phyloP scores from a whole-genome alignment of 2,797 vertebrate genomes.

The Adelosebastes latens region DNA sequence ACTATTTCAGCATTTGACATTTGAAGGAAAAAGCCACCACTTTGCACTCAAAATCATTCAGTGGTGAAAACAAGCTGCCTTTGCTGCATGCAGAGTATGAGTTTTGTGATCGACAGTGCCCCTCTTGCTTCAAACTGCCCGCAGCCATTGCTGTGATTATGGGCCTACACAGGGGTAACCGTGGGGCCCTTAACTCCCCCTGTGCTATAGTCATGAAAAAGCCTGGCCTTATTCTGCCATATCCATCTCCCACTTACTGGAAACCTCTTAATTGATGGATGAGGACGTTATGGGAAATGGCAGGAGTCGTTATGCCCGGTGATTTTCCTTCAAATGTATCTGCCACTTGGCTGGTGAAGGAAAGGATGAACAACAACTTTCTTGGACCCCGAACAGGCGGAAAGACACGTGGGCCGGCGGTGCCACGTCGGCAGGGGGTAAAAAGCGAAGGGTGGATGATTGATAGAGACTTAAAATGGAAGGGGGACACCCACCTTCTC shows the following conservation, averaged over 20 bases:
- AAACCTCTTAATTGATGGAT: constrained; percentile 91
- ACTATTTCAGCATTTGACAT: constrained; percentile 13
- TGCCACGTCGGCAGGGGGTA: constrained; percentile 49
- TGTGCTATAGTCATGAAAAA: constrained; percentile 63
- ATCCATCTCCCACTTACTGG: constrained; percentile 82
- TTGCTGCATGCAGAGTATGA: constrained; percentile 5
- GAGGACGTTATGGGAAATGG: constrained; percentile 89
- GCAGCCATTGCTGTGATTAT: constrained; percentile 51
- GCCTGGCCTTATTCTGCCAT: constrained; percentile 81
- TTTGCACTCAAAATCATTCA: constrained; percentile 24
- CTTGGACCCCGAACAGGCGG: constrained; percentile 76
- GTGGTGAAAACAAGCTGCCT: constrained; percentile 21
- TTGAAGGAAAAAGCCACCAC: constrained; percentile 22
- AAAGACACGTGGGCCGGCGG: constrained; percentile 47
- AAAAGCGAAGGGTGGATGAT: constrained; percentile 83
- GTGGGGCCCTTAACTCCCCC: constrained; percentile 35
- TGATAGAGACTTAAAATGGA: constrained; percentile 89
- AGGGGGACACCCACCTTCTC: constrained; percentile 61
- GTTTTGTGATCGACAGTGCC: constrained; percentile 25
- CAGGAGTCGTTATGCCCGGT: constrained; percentile 88
- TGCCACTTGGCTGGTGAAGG: constrained; percentile 85
- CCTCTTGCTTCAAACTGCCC: constrained; percentile 34
- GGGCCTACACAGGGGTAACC: constrained; percentile 31
- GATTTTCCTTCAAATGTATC: constrained; percentile 91
- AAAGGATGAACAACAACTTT: constrained; percentile 68